Percentiles rank a stretch among this genome's conserved stretches.
Evolutionary conservation across 2,888 invertebrate species (phyloP).

Genomic region (Tuberolachnus salignus): DNA sequence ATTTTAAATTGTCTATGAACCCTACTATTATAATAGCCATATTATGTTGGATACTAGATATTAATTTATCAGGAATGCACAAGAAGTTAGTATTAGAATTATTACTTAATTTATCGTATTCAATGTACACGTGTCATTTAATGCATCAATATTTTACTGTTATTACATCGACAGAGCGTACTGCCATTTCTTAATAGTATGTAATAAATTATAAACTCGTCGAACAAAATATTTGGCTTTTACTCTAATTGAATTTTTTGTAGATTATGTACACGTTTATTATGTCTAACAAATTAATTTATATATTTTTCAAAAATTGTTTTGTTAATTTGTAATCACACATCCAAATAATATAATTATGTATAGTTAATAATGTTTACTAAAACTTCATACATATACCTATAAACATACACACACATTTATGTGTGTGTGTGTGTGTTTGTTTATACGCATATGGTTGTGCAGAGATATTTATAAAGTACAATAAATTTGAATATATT

Average conservation of each 20-base stretch:
- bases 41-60: neutral
- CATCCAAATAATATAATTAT: no score
- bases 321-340: conserved; percentile 1
- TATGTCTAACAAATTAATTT: conserved; percentile 21
- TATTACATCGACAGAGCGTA: neutral
- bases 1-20: neutral
- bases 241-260: conserved; percentile 10
- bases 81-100: neutral
- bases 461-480: neutral
- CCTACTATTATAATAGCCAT: neutral
- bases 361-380: conserved; percentile 9
- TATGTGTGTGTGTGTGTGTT: neutral
- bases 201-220: neutral
- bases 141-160: conserved; percentile 5
- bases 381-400: neutral
- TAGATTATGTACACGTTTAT: conserved; percentile 2
- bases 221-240: conserved; percentile 25
- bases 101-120: conserved; percentile 5
- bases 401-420: neutral
- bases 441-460: neutral
- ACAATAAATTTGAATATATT: conserved; percentile 1
- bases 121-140: conserved; percentile 14
- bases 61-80: neutral
- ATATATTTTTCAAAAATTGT: conserved; percentile 4
- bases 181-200: neutral